phyloP scores from a whole-genome alignment of 2,113 vertebrate species.

The Lagopus muta region DNA sequence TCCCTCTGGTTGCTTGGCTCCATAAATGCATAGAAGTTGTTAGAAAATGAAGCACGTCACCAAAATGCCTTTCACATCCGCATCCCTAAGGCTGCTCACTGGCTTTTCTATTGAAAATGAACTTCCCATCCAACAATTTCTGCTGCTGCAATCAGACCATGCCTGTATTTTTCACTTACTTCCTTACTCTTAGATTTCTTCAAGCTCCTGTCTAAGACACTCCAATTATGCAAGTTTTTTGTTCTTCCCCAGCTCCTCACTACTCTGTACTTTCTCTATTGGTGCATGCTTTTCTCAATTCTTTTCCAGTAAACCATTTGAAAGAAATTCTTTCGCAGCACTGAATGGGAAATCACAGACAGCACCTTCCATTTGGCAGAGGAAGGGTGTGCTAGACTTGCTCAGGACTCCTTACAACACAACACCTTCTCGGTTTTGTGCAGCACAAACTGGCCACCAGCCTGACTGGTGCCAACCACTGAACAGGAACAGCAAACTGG shows the following conservation, averaged over 20 bases:
- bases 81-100: background rate
- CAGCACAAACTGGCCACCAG: accelerated
- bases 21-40: accelerated
- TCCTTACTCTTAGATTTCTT: background rate
- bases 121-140: background rate
- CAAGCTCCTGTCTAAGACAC: background rate
- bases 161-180: background rate
- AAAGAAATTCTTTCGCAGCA: background rate
- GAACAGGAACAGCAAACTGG: background rate
- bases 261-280: background rate
- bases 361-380: background rate
- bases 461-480: background rate
- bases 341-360: background rate
- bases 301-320: background rate
- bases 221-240: background rate
- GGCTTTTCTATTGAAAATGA: background rate
- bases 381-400: background rate
- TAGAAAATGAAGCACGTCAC: background rate
- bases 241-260: background rate
- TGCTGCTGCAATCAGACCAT: background rate
- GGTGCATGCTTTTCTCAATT: background rate
- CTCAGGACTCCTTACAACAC: background rate
- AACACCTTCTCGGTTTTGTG: background rate
- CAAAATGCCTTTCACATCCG: background rate
- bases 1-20: background rate